A percentile compares a stretch with the other conserved stretches of the same genome.
Conservation (phyloP, 2,888 invertebrate genomes). For the Thereva unica region DNA sequence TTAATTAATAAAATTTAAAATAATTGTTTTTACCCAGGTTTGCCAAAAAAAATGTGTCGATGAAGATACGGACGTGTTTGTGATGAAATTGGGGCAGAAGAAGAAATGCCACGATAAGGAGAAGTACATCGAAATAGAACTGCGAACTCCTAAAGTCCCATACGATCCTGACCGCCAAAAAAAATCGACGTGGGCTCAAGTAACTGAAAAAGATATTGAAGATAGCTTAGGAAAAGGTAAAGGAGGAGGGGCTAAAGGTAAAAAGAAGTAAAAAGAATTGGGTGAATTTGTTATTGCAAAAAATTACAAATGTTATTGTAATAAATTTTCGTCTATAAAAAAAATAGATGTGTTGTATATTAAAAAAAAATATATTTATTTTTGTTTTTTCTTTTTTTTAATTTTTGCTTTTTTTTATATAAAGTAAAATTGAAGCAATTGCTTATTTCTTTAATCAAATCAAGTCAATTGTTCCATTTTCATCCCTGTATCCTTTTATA, state of each 20-base stretch:
- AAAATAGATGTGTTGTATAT: constrained; percentile 1
- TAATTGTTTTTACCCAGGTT: constrained; percentile 48
- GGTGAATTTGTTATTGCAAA: constrained; percentile 4
- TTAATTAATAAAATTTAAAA: background rate
- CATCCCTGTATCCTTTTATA: no score
- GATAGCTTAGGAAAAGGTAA: constrained; percentile 1
- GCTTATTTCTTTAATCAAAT: no score
- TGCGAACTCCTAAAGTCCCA: constrained; percentile 73
- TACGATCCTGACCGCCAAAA: constrained; percentile 63
- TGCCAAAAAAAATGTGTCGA: constrained; percentile 60
- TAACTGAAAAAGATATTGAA: constrained; percentile 61
- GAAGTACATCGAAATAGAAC: constrained; percentile 68
- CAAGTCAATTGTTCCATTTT: no score
- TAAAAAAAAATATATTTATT: background rate
- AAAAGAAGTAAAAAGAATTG: constrained; percentile 1
- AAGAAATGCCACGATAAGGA: constrained; percentile 72
- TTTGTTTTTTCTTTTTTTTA: constrained; percentile 8
- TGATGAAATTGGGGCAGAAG: constrained; percentile 76
- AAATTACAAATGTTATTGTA: no score
- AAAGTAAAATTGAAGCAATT: no score
- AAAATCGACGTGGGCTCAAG: constrained; percentile 70
- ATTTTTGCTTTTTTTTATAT: constrained; percentile 5
- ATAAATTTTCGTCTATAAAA: background rate
- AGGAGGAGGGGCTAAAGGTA: background rate
- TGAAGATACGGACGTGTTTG: constrained; percentile 72